phyloP scores from a whole-genome alignment of 1,140 invertebrate species.

The Drosophila parvula region DNA sequence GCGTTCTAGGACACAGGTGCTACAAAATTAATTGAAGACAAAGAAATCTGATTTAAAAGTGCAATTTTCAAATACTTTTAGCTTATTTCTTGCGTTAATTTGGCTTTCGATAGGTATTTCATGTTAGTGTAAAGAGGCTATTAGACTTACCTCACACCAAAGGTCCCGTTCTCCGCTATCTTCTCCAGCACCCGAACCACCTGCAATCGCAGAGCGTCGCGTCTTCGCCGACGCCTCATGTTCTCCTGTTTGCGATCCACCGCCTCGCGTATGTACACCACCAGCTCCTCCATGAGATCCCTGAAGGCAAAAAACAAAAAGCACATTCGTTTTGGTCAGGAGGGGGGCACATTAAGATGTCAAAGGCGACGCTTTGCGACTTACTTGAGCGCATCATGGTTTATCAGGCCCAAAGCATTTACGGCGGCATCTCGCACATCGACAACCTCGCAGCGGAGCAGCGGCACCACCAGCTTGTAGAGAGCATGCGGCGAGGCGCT shows the following conservation, averaged over 20 bases:
- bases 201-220: slow-evolving; percentile 96
- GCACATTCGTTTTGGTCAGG: background rate
- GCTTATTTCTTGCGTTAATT: too few species aligned
- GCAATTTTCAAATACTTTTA: slow-evolving; percentile 1
- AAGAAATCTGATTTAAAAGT: background rate
- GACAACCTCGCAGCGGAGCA: slow-evolving; percentile 94
- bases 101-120: too few species aligned
- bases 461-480: slow-evolving; percentile 95
- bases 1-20: slow-evolving; percentile 92
- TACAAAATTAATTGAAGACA: slow-evolving; percentile 77
- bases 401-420: slow-evolving; percentile 96
- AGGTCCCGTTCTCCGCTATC: slow-evolving; percentile 96
- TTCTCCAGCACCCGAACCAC: slow-evolving; percentile 95
- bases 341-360: slow-evolving; percentile 17
- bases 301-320: slow-evolving; percentile 84
- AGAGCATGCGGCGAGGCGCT: slow-evolving; percentile 91
- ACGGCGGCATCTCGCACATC: slow-evolving; percentile 97
- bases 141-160: slow-evolving; percentile 91
- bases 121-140: background rate
- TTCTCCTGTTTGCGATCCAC: slow-evolving; percentile 99
- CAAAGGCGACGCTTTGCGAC: slow-evolving; percentile 45
- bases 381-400: slow-evolving; percentile 96
- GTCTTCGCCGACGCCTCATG: slow-evolving; percentile 92
- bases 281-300: slow-evolving; percentile 98
- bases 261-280: slow-evolving; percentile 95